Conservation (phyloP, 2,113 vertebrate species). For the Taxidea taxus region DNA sequence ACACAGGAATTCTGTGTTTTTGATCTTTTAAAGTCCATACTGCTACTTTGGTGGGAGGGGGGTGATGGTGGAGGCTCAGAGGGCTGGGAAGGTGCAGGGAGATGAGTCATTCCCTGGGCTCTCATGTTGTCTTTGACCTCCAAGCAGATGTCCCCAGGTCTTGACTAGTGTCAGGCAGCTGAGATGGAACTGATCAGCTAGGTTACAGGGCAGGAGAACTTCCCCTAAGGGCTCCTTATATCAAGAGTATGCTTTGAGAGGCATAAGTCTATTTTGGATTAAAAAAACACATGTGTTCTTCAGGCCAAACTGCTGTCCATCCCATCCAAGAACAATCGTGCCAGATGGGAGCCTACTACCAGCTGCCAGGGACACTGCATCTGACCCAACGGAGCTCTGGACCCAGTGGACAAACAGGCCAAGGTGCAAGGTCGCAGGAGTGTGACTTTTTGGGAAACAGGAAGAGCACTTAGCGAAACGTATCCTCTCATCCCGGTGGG, state of each 20-base stretch:
- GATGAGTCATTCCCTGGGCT: background rate
- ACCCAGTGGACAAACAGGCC: background rate
- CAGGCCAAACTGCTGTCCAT: slow-evolving; percentile 24
- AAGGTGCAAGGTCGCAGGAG: background rate
- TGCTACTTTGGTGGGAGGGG: background rate
- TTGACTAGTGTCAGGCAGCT: background rate
- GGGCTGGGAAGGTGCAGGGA: background rate
- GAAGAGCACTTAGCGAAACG: slow-evolving; percentile 73
- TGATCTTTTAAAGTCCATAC: background rate
- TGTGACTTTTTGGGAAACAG: slow-evolving; percentile 49
- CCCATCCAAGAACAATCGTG: background rate
- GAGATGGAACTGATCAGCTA: background rate
- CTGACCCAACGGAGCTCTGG: background rate
- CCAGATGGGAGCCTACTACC: background rate
- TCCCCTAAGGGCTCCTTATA: background rate
- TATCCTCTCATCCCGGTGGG: slow-evolving; percentile 63
- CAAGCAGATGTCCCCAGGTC: background rate
- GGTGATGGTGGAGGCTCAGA: background rate
- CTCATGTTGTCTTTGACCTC: background rate
- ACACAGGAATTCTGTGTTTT: background rate
- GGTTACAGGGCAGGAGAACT: background rate
- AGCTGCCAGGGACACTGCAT: background rate
- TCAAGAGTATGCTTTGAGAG: slow-evolving; percentile 17
- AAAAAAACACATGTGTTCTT: background rate
- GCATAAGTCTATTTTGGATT: background rate